A percentile compares a stretch with the other conserved stretches of the same genome.
Evolutionary conservation across 2,888 invertebrate genomes (phyloP).

Genomic region (Strigamia maritima): DNA sequence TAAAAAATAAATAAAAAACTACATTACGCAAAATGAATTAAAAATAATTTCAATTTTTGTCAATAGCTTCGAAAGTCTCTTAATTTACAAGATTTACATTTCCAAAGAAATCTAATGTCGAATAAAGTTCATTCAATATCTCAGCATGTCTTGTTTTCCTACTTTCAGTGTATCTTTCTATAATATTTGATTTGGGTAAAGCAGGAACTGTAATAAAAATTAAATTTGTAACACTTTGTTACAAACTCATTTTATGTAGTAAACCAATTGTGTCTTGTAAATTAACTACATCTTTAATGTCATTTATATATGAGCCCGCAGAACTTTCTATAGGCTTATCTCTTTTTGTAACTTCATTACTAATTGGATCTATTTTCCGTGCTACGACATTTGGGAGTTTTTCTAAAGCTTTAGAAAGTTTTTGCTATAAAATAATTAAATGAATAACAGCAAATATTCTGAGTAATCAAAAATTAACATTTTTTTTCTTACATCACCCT

Average conservation of each 20-base stretch:
- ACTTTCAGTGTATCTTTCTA: not conserved
- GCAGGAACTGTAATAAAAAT: not conserved
- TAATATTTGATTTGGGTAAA: not conserved
- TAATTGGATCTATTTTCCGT: not conserved
- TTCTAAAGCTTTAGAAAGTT: not conserved
- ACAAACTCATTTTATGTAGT: not conserved
- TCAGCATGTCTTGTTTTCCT: not conserved
- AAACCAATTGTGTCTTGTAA: not conserved
- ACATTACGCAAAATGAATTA: not conserved
- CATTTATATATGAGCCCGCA: not conserved
- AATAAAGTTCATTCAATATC: not conserved
- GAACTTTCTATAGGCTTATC: not conserved
- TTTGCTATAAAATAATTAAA: not conserved
- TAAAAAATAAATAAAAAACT: not conserved
- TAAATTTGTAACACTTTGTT: not conserved
- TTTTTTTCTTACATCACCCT: constrained; percentile 5
- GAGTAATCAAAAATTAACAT: not conserved
- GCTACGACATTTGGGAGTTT: not conserved
- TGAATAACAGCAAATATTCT: not conserved
- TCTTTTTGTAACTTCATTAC: not conserved
- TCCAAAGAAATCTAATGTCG: not conserved
- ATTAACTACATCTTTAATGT: not conserved
- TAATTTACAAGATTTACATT: not conserved
- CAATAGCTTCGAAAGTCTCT: too few relatives aligned
- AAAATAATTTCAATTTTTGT: too few relatives aligned